phyloP scores from a whole-genome alignment of 2,797 vertebrate species.

The Coccyzus lansbergi region DNA sequence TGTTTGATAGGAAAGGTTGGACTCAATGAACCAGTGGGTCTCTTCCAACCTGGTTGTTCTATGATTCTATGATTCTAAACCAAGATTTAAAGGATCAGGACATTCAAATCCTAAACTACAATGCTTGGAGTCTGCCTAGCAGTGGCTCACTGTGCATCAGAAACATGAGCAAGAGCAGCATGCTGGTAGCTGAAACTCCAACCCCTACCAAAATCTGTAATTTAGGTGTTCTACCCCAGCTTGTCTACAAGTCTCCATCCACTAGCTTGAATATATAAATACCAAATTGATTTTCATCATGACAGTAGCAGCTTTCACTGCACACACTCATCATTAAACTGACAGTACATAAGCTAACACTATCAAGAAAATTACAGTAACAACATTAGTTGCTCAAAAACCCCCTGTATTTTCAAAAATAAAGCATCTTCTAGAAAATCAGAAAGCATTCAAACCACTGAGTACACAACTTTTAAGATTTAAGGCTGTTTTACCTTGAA shows the following conservation, averaged over 20 bases:
- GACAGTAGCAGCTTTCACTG: not conserved
- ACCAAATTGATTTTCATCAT: not conserved
- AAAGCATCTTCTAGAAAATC: not conserved
- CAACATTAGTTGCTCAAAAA: not conserved
- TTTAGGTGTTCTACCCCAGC: not conserved
- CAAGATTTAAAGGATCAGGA: not conserved
- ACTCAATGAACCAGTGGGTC: no score
- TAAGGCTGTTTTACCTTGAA: constrained; percentile 25
- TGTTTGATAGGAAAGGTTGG: no score
- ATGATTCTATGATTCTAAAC: no score
- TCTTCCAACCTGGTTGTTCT: no score
- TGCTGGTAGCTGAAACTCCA: not conserved
- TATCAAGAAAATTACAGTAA: not conserved
- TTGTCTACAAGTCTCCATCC: not conserved
- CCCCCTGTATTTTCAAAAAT: not conserved
- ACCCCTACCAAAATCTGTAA: not conserved
- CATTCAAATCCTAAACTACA: not conserved
- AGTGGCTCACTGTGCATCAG: not conserved
- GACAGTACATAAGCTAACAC: not conserved
- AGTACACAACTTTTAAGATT: not conserved
- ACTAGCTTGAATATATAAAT: not conserved
- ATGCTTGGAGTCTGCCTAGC: not conserved
- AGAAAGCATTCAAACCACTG: not conserved
- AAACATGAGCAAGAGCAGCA: not conserved
- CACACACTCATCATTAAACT: not conserved